Conservation (phyloP, 2,113 vertebrate genomes). For the Archocentrus centrarchus region DNA sequence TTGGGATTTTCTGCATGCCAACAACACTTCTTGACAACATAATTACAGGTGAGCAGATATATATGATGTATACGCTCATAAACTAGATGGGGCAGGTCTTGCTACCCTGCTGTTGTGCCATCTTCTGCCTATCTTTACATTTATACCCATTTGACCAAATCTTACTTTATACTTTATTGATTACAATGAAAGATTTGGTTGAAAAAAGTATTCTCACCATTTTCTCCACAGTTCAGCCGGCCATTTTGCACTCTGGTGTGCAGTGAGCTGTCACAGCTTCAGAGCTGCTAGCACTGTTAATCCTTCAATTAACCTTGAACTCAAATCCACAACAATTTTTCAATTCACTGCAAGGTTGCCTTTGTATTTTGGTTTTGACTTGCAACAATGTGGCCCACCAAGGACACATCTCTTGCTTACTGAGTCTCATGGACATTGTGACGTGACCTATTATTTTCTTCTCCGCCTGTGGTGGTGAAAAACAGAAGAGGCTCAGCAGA, state of each 20-base stretch:
- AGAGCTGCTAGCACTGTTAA: not conserved
- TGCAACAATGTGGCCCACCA: not conserved
- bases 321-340: not conserved
- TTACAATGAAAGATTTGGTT: rapidly evolving
- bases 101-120: no score
- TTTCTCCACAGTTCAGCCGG: not conserved
- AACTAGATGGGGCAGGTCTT: no score
- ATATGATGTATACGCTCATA: no score
- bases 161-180: not conserved
- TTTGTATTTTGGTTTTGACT: not conserved
- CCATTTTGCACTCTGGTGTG: not conserved
- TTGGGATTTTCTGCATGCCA: conserved; percentile 98
- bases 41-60: conserved; percentile 86
- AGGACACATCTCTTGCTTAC: not conserved
- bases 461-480: not conserved
- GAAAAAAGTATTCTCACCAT: not conserved
- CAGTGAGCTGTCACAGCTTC: not conserved
- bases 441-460: not conserved
- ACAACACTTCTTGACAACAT: conserved; percentile 95
- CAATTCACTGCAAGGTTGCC: not conserved
- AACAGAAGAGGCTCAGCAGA: not conserved
- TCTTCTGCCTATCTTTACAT: no score
- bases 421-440: not conserved
- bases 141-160: no score
- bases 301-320: not conserved